phyloP scores from a whole-genome alignment of 2,888 invertebrate genomes.

The Saturnia pavonia region DNA sequence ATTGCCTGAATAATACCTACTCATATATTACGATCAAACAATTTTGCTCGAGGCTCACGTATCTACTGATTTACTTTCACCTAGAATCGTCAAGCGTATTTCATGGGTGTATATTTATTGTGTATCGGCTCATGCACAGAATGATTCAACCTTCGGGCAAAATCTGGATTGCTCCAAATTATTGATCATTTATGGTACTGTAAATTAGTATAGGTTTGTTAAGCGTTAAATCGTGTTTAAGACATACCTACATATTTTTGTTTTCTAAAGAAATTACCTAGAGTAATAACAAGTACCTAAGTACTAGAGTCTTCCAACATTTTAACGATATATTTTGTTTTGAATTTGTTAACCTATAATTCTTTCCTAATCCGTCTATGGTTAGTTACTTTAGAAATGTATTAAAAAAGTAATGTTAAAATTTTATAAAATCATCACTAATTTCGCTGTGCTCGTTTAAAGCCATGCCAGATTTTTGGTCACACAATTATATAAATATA shows the following conservation, averaged over 20 bases:
- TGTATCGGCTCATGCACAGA: conserved; percentile 34
- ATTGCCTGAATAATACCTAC: conserved; percentile 14
- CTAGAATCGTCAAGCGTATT: conserved; percentile 38
- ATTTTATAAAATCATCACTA: neutral
- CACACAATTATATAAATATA: neutral
- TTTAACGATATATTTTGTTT: no score
- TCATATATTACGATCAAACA: conserved; percentile 15
- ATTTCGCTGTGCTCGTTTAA: neutral
- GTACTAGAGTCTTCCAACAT: no score
- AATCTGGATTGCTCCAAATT: conserved; percentile 47
- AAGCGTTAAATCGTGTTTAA: neutral
- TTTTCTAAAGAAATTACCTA: neutral
- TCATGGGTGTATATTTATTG: conserved; percentile 55
- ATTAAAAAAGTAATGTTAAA: neutral
- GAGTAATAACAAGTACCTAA: neutral
- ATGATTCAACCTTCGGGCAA: conserved; percentile 40
- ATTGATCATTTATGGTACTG: conserved; percentile 35
- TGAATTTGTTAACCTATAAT: no score
- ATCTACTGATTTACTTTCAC: conserved; percentile 46
- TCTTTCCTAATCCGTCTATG: neutral
- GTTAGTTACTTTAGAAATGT: neutral
- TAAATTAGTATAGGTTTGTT: neutral
- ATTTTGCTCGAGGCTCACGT: conserved; percentile 20
- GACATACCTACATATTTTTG: neutral
- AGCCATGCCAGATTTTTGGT: neutral